Evolutionary conservation across 2,113 vertebrate genomes (phyloP).

Genomic region (Suncus etruscus): DNA sequence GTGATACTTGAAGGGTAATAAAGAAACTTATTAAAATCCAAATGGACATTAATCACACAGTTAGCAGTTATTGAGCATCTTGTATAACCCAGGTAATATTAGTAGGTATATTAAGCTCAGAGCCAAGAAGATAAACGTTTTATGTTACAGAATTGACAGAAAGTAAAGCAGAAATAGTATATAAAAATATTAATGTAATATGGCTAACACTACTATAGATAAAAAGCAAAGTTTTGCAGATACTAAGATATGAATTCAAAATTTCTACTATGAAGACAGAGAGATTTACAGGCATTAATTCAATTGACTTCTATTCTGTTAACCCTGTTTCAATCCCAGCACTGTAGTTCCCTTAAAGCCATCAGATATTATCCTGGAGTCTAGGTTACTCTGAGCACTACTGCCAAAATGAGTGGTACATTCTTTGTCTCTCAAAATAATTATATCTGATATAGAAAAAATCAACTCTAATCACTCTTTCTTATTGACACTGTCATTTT

Average conservation of each 20-base stretch:
- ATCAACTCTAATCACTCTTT: slow-evolving; percentile 63
- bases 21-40: neutral
- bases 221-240: neutral
- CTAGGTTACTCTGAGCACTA: too few species aligned
- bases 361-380: too few species aligned
- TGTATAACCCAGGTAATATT: neutral
- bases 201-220: neutral
- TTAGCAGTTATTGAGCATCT: slow-evolving; percentile 16
- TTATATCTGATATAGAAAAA: too few species aligned
- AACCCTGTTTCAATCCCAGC: too few species aligned
- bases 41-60: neutral
- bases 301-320: too few species aligned
- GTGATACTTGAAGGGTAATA: neutral
- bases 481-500: slow-evolving; percentile 72
- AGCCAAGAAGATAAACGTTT: neutral
- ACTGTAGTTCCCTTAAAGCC: too few species aligned
- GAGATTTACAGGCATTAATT: too few species aligned
- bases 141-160: neutral
- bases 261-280: neutral
- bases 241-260: neutral
- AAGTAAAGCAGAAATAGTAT: neutral
- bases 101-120: neutral
- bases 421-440: neutral
- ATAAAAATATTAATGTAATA: neutral
- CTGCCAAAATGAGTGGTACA: too few species aligned